A percentile compares a stretch with the other conserved stretches of the same genome.
These are phyloP conservation scores for Talpa occidentalis DNA, from an alignment of 2,113 vertebrate species.

Conservation along the genomic window DNA sequence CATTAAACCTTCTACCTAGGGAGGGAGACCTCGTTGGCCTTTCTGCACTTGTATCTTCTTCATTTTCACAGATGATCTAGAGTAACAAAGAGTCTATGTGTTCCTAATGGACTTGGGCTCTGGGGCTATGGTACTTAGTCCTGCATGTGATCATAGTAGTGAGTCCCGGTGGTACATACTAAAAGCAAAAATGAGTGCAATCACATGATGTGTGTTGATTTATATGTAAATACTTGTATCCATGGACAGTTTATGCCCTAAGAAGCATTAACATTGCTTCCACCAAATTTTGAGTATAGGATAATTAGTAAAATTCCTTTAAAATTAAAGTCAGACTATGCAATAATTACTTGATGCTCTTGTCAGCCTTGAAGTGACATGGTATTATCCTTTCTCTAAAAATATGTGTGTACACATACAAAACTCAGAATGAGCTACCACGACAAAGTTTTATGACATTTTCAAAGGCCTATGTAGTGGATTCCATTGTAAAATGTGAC, in stretches of 20 bases:
- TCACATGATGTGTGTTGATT: not conserved
- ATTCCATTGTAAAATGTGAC: not conserved
- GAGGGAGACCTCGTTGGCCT: not conserved
- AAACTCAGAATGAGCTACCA: not conserved
- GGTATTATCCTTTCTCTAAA: not conserved
- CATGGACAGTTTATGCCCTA: fast-evolving
- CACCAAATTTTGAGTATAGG: not conserved
- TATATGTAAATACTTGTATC: not conserved
- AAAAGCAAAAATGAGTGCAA: not conserved
- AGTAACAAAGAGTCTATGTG: slow-evolving; percentile 26
- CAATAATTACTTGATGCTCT: not conserved
- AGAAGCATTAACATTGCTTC: not conserved
- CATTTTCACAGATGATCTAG: slow-evolving; percentile 17
- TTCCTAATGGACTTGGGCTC: not conserved
- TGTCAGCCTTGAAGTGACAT: not conserved
- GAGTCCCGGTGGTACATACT: not conserved
- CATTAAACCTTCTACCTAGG: slow-evolving; percentile 53
- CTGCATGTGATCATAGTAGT: not conserved
- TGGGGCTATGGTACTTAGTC: not conserved
- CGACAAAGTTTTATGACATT: not conserved
- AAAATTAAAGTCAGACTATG: not conserved
- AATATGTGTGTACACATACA: not conserved
- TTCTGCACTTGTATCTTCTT: not conserved
- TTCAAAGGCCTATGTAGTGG: not conserved
- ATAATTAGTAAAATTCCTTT: not conserved